Evolutionary conservation across 2,888 invertebrate genomes (phyloP).

Genomic region (Cheilosia variabilis): DNA sequence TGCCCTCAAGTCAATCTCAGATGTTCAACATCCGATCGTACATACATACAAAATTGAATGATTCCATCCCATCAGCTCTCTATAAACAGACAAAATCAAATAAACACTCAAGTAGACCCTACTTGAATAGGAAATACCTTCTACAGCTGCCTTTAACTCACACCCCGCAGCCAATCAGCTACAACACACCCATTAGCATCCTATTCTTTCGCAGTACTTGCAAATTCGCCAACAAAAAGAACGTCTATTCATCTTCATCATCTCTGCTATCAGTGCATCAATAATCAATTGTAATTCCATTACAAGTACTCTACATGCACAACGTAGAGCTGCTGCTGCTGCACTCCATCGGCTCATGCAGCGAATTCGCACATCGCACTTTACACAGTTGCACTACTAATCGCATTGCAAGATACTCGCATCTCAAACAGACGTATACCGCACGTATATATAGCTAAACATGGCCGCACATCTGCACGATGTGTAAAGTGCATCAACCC

Average conservation of each 20-base stretch:
- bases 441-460: neutral
- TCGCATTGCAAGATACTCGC: conserved; percentile 66
- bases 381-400: conserved; percentile 69
- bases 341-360: conserved; percentile 17
- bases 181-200: conserved; percentile 56
- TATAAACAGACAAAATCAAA: conserved; percentile 15
- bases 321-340: neutral
- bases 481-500: conserved; percentile 71
- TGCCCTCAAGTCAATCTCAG: neutral
- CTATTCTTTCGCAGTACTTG: conserved; percentile 60
- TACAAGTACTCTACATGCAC: conserved; percentile 65
- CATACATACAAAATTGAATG: too few relatives aligned
- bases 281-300: conserved; percentile 76
- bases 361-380: conserved; percentile 62
- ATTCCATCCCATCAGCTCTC: neutral
- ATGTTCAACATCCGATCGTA: neutral
- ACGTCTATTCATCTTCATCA: conserved; percentile 61
- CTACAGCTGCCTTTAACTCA: neutral
- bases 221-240: conserved; percentile 51
- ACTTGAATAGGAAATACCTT: conserved; percentile 13
- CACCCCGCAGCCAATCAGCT: conserved; percentile 22
- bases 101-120: conserved; percentile 13
- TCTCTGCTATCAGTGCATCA: conserved; percentile 68
- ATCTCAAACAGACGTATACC: neutral
- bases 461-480: conserved; percentile 35